These are phyloP conservation scores for Zoanthus solanderi DNA, from an alignment of 92 coral and sea anemone genomes.

Conservation along the genomic window DNA sequence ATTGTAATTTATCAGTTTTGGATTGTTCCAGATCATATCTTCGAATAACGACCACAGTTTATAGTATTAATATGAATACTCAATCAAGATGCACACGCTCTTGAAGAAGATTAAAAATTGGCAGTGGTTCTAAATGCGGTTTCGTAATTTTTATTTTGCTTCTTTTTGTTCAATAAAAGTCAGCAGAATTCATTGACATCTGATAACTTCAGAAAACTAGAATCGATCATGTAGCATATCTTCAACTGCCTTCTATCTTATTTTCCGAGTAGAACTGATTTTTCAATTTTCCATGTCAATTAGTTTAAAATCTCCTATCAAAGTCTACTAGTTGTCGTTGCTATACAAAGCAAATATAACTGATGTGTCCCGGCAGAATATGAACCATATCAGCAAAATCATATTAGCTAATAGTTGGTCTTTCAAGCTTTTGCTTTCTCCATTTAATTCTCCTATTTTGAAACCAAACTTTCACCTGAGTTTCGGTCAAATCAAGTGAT, in stretches of 20 bases:
- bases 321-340: background rate
- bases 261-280: too few species aligned
- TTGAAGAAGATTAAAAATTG: slow-evolving; percentile 30
- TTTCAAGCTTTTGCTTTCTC: slow-evolving; percentile 94
- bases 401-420: slow-evolving; percentile 57
- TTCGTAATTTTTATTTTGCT: background rate
- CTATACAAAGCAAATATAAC: background rate
- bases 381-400: slow-evolving; percentile 28
- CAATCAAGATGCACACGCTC: slow-evolving; percentile 39
- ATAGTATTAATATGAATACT: slow-evolving; percentile 36
- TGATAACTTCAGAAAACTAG: too few species aligned
- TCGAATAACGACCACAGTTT: slow-evolving; percentile 35
- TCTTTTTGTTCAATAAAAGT: background rate
- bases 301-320: slow-evolving; percentile 19
- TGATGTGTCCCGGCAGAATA: background rate
- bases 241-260: background rate
- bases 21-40: slow-evolving; percentile 11
- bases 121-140: slow-evolving; percentile 15
- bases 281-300: background rate
- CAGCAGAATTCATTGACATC: background rate
- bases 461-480: slow-evolving; percentile 99
- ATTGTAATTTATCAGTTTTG: slow-evolving; percentile 1
- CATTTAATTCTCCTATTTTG: slow-evolving; percentile 97
- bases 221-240: background rate
- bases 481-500: slow-evolving; percentile 93